Percentiles rank a stretch among this genome's conserved stretches.
Conservation (phyloP, 30 jellyfish, hydroid and myxozoan genomes). For the Turritopsis dohrnii region DNA sequence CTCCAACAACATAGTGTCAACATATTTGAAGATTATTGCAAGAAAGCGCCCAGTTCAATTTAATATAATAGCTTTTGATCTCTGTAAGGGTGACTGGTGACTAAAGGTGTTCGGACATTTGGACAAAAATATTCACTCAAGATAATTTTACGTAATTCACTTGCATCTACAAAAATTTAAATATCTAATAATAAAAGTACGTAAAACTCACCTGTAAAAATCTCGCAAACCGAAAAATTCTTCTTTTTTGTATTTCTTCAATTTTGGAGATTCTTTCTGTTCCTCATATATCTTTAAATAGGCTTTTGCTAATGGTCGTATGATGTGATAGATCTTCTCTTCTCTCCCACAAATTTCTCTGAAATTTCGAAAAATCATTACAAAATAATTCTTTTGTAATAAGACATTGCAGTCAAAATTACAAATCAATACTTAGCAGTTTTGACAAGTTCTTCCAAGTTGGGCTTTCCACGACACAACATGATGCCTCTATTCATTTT, state of each 20-base stretch:
- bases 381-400: background rate
- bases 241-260: conserved; percentile 51
- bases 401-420: background rate
- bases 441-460: conserved; percentile 38
- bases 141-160: no score
- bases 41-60: no score
- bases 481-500: conserved; percentile 71
- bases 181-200: background rate
- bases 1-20: no score
- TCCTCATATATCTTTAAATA: conserved; percentile 46
- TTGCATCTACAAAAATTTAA: background rate
- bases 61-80: no score
- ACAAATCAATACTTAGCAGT: conserved; percentile 53
- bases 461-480: conserved; percentile 62
- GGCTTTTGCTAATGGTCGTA: conserved; percentile 33
- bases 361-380: background rate
- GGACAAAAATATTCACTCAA: no score
- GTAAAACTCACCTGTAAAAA: conserved; percentile 46
- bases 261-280: conserved; percentile 35
- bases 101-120: no score
- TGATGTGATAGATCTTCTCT: conserved; percentile 11
- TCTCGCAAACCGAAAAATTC: conserved; percentile 83
- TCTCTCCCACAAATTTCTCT: conserved; percentile 55
- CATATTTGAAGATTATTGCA: no score
- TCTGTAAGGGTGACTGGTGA: no score